These are phyloP conservation scores for Temnothorax ravouxi DNA, from an alignment of 2,888 invertebrate genomes.

Conservation along the genomic window DNA sequence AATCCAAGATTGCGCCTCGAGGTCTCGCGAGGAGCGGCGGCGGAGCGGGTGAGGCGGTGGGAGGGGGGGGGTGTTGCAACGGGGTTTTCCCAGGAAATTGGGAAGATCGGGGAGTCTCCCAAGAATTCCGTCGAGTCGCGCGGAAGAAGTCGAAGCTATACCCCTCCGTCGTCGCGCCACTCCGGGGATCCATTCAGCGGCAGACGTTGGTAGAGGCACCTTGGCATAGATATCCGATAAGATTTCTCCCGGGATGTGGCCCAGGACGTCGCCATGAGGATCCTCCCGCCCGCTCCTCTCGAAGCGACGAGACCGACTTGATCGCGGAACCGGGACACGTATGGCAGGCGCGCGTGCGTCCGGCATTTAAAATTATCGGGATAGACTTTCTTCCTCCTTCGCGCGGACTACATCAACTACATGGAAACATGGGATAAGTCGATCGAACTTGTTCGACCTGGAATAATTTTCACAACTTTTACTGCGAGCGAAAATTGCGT, in stretches of 20 bases:
- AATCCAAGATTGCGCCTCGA: slow-evolving; percentile 73
- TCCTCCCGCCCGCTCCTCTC: slow-evolving; percentile 36
- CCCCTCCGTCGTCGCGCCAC: slow-evolving; percentile 64
- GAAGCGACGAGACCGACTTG: slow-evolving; percentile 37
- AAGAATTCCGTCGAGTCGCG: slow-evolving; percentile 63
- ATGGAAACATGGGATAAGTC: slow-evolving; percentile 1
- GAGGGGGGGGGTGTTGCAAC: slow-evolving; percentile 18
- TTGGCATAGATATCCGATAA: slow-evolving; percentile 77
- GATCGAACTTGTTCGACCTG: slow-evolving; percentile 6
- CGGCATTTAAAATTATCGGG: slow-evolving; percentile 63
- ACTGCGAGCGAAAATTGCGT: slow-evolving; percentile 20
- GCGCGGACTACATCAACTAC: slow-evolving; percentile 1
- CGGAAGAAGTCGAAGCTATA: slow-evolving; percentile 44
- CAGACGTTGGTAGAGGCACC: slow-evolving; percentile 67
- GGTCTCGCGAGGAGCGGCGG: slow-evolving; percentile 1
- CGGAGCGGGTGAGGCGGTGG: background rate
- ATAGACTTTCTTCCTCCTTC: background rate
- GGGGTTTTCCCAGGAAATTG: slow-evolving; percentile 48
- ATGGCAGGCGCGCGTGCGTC: slow-evolving; percentile 41
- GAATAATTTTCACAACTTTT: slow-evolving; percentile 13
- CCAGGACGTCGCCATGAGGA: slow-evolving; percentile 52
- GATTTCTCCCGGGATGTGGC: slow-evolving; percentile 77
- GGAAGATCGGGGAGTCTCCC: slow-evolving; percentile 53
- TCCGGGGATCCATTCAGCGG: slow-evolving; percentile 66
- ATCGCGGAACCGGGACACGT: slow-evolving; percentile 62